Base-by-base conservation (phyloP, 2,888 invertebrate species). In the Arrhopalites spinosus region DNA sequence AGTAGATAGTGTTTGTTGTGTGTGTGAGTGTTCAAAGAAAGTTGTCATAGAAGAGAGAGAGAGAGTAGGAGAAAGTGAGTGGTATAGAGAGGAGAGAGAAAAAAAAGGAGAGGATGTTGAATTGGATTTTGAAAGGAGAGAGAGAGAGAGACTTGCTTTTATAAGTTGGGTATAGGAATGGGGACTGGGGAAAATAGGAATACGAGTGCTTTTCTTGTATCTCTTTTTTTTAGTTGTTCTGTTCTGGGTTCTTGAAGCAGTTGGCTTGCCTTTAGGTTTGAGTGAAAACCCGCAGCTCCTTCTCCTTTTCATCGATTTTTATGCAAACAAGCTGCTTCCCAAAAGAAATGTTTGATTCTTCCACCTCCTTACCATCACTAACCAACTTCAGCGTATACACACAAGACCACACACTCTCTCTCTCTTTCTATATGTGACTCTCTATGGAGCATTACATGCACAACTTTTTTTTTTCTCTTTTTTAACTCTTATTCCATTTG, bases 251-350 rank as follows among this genome's bases (percentile, higher is more conserved):
- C 36, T 36, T 36, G 36, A 59, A 43, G 23, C 36, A 30, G 20
- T 71, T 71, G 71, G 71, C 61, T 61, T 43, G 43, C 61, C 45
- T 71, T 36, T 71, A 71, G 61, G 71, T 71, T 36, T 43, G 71
- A 71, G 61, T 59, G 71, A 56, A 70, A 70, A 70, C 56, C 59
- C 56, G 29, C 56, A 59, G 70, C 70, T 70, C 59, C 20, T 5
- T 20, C 43, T 43, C 23, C 36, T 71, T 43, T 61, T 59, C 56
- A 82, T 82, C 81, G 82, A 82, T 82, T 82, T 82, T 82, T 82
- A 82, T 82, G 82, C 82, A 82, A 82, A 82, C 82, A 81, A 82
- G 80, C 81, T 81, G 75, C 79, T 80, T 74, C 77, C 78, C 78
- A 80, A 80, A 79, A 81, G 78, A 80, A 78, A 79, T 78, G 78